Percentiles rank a stretch among this genome's conserved stretches.
Evolutionary conservation across 2,113 vertebrate species (phyloP).

Genomic region (Prionailurus viverrinus): DNA sequence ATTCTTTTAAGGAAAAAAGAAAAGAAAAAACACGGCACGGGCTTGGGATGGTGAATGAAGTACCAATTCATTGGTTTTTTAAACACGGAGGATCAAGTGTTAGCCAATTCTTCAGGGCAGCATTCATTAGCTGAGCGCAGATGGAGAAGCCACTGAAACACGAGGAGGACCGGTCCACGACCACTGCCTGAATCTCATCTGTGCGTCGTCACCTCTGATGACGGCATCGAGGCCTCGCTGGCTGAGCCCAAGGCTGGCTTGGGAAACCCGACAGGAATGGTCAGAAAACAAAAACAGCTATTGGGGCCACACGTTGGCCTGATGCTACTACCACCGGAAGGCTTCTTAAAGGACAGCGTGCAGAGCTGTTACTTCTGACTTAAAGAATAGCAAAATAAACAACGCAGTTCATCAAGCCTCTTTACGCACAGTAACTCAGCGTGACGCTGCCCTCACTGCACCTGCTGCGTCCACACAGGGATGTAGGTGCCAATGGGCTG

Average conservation of each 20-base stretch:
- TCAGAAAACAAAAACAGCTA: not conserved
- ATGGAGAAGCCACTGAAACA: not conserved
- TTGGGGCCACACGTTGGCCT: not conserved
- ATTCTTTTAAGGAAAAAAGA: not conserved
- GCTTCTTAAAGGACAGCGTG: not conserved
- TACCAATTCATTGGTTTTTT: not conserved
- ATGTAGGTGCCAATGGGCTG: too few species aligned
- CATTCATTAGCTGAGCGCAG: not conserved
- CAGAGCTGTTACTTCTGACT: not conserved
- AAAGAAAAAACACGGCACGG: not conserved
- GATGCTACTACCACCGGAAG: not conserved
- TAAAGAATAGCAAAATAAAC: not conserved
- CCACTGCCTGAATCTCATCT: not conserved
- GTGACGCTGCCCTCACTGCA: rapidly evolving
- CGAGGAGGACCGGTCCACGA: not conserved
- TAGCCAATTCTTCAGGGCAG: not conserved
- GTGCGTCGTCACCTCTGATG: not conserved
- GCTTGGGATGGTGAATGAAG: not conserved
- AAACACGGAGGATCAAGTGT: not conserved
- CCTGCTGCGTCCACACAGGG: not conserved
- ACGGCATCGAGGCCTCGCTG: not conserved
- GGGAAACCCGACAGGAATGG: not conserved
- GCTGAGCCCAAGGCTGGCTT: not conserved
- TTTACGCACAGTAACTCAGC: not conserved
- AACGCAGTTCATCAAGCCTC: not conserved